Evolutionary conservation across 2,888 invertebrate genomes (phyloP), one percentile per base, ranked within the genome.

Genomic region (Sarcophaga caerulescens): DNA sequence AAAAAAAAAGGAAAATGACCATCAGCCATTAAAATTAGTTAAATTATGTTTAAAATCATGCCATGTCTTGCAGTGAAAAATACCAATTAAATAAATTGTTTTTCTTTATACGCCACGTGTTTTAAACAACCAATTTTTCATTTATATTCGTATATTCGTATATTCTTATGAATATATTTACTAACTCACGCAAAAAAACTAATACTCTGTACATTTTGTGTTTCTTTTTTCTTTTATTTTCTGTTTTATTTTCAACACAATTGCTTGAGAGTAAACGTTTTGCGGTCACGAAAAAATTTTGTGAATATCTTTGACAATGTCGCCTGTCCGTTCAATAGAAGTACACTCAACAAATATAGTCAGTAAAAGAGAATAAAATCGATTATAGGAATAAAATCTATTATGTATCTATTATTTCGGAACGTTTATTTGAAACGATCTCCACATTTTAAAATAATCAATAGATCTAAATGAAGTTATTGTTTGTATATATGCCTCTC

Each of bases 271-370:
- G 68, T 65, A 78, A 59, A 47, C 25, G 73, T 52, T 77, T 63
- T 81, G 78, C 44, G 81, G 85, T 85, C 78, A 85, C 78, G 74
- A 70, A 81, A 85, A 81, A 35, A 52, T 4, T 45, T 78, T 81
- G 25, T 66, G 69, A 74, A 70, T 70, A 47, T 59, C 47, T 65
- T 74, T 70, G 74, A 19, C 57, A 73, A 63, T 77, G 62, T 81
- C 35, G 35, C 63, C 45, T 68, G 69, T 19, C 17, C 47, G 35
- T 70, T 45, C 19, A 23, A 47, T 47, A 21, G 3, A 10, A 19
- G 21, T 69, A 47, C 68, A 47, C 68, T 69, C 23, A 8, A 5
- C 4, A 23, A 21, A 23, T 45, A 35, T 35, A 35, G 35, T 35
- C 35, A 35, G 35, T 35, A 35, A 35, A 35, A 35, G 6, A 35